A percentile compares a stretch with the other conserved stretches of the same genome.
Evolutionary conservation across 2,797 vertebrate genomes (phyloP).

Genomic region (Petrocephalus sullivani): DNA sequence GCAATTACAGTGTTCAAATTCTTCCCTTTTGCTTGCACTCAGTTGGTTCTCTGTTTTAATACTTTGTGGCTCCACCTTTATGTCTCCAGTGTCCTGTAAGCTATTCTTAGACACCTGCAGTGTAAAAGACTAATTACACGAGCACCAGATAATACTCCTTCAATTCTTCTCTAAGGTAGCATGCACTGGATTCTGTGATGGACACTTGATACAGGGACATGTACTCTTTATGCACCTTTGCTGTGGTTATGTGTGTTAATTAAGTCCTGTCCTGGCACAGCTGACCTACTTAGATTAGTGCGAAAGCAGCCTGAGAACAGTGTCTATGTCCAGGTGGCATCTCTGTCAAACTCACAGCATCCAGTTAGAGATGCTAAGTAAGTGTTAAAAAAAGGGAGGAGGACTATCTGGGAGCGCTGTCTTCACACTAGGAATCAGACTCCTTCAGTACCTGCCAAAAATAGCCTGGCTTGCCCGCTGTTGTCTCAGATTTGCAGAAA

Average conservation of each 20-base stretch:
- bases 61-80: not conserved
- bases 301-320: not conserved
- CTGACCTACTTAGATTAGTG: not conserved
- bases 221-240: not conserved
- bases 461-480: not conserved
- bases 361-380: not conserved
- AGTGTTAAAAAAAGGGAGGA: not conserved
- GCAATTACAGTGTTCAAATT: not conserved
- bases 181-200: not conserved
- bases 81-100: not conserved
- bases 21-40: not conserved
- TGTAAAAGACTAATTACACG: constrained; percentile 12
- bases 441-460: constrained; percentile 9
- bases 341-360: not conserved
- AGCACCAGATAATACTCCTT: not conserved
- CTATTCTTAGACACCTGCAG: constrained; percentile 11
- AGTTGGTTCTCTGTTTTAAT: not conserved
- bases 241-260: not conserved
- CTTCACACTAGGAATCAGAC: constrained; percentile 3
- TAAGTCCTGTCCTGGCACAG: constrained; percentile 6
- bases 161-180: not conserved
- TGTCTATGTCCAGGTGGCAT: not conserved
- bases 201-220: not conserved
- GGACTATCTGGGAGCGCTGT: not conserved
- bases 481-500: constrained; percentile 15